These are phyloP conservation scores for Potamilus streckersoni DNA, from an alignment of 1,140 invertebrate species.

Conservation along the genomic window DNA sequence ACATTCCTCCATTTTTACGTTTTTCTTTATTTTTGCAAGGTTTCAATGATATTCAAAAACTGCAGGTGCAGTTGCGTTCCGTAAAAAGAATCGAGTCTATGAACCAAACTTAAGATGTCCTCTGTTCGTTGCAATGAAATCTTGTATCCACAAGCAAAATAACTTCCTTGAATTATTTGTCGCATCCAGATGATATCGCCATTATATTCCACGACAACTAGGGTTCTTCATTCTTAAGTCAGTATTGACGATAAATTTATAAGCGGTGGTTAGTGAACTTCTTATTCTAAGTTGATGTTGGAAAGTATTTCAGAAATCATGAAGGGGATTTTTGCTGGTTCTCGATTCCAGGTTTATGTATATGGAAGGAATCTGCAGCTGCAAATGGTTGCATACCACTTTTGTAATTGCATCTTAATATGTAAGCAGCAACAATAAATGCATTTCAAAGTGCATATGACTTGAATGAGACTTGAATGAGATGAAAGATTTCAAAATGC, in stretches of 20 bases:
- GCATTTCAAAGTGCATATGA: no score
- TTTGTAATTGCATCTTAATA: no score
- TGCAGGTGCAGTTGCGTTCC: slow-evolving; percentile 80
- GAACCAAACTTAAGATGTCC: slow-evolving; percentile 85
- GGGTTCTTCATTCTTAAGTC: slow-evolving; percentile 65
- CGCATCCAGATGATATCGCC: slow-evolving; percentile 98
- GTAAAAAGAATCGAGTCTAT: slow-evolving; percentile 87
- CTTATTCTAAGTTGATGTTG: no score
- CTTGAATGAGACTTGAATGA: no score
- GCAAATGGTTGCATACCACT: no score
- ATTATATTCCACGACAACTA: slow-evolving; percentile 76
- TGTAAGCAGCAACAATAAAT: no score
- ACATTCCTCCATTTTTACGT: slow-evolving; percentile 59
- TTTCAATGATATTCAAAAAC: slow-evolving; percentile 9
- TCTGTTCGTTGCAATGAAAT: slow-evolving; percentile 59
- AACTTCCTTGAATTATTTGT: slow-evolving; percentile 98
- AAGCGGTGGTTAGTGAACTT: no score
- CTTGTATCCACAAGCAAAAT: slow-evolving; percentile 80
- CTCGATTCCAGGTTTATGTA: no score
- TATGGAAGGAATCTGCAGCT: no score
- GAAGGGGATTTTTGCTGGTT: no score
- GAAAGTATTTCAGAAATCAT: no score
- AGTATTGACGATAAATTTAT: slow-evolving; percentile 49
- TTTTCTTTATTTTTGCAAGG: slow-evolving; percentile 45
- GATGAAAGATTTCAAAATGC: no score